phyloP scores from a whole-genome alignment of 1,140 invertebrate genomes.

The Aphelenchoides besseyi region DNA sequence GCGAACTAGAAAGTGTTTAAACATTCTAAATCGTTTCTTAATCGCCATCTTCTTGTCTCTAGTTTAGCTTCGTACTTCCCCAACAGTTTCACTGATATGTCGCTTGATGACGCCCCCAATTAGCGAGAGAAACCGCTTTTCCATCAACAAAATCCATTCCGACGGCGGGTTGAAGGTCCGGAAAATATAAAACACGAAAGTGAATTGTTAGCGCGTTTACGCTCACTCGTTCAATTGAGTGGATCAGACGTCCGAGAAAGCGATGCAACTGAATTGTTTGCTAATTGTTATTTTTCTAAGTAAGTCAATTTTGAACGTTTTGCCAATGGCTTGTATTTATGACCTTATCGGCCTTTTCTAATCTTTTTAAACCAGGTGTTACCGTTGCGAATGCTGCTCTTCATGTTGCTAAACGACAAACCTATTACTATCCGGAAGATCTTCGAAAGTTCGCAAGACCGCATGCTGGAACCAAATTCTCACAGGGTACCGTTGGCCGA shows the following conservation, averaged over 20 bases:
- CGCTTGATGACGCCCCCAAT: neutral
- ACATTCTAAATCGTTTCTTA: too few species aligned
- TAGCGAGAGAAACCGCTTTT: neutral
- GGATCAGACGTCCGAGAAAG: neutral
- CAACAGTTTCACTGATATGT: neutral
- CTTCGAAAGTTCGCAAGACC: slow-evolving; percentile 46
- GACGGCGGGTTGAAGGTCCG: neutral
- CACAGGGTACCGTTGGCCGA: slow-evolving; percentile 48
- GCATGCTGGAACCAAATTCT: slow-evolving; percentile 52
- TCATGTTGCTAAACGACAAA: slow-evolving; percentile 36
- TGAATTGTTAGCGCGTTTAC: neutral
- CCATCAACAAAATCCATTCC: neutral
- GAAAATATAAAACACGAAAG: neutral
- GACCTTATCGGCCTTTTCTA: neutral
- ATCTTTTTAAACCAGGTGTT: too few species aligned
- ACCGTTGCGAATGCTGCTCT: neutral
- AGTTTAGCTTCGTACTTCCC: too few species aligned
- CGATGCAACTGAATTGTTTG: neutral
- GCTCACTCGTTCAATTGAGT: neutral
- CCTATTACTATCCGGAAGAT: slow-evolving; percentile 50
- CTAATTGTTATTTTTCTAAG: neutral
- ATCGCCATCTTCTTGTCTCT: too few species aligned
- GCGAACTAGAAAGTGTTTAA: too few species aligned
- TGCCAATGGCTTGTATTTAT: neutral
- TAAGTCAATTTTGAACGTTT: slow-evolving; percentile 17